These are phyloP conservation scores for Pheosia tremula DNA, from an alignment of 2,888 invertebrate genomes.

Conservation along the genomic window DNA sequence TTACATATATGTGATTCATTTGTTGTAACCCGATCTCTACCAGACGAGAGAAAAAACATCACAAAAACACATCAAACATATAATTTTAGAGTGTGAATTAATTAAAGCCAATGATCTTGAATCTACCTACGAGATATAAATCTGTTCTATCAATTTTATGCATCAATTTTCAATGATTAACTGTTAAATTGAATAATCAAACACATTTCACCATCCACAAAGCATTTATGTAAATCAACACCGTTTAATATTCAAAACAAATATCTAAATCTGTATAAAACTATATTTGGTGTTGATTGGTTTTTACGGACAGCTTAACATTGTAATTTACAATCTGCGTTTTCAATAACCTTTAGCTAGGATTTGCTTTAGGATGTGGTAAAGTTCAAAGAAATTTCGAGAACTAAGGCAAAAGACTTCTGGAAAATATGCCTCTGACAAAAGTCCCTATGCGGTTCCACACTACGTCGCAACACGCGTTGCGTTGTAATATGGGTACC, in stretches of 20 bases:
- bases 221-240: not conserved
- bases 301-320: not conserved
- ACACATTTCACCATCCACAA: conserved; percentile 1
- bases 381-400: too few relatives aligned
- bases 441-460: too few relatives aligned
- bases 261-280: not conserved
- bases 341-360: too few relatives aligned
- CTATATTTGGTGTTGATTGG: not conserved
- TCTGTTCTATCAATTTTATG: not conserved
- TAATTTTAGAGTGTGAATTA: not conserved
- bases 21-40: too few relatives aligned
- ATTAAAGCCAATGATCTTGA: not conserved
- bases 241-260: not conserved
- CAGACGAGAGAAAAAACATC: not conserved
- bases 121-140: not conserved
- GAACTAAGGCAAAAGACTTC: too few relatives aligned
- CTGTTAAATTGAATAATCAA: not conserved
- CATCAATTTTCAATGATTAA: not conserved
- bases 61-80: not conserved
- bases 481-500: too few relatives aligned
- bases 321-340: too few relatives aligned
- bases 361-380: too few relatives aligned
- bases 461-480: too few relatives aligned
- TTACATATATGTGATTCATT: too few relatives aligned
- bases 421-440: too few relatives aligned